Percentiles rank a stretch among this genome's conserved stretches.
Evolutionary conservation across 2,888 invertebrate genomes (phyloP).

Genomic region (Chymomyza amoena): DNA sequence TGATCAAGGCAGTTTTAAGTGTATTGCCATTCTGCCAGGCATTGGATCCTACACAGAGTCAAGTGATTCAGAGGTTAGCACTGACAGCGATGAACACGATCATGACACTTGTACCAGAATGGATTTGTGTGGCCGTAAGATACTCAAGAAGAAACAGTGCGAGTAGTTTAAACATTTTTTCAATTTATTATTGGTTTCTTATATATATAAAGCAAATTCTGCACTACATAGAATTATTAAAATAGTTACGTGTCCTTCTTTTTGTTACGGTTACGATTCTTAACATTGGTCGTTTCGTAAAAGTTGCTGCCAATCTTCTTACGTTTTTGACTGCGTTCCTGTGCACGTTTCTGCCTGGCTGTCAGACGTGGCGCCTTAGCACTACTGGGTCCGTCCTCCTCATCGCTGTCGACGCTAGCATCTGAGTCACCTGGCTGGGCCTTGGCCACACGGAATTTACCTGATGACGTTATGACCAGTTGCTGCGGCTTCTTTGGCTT

Average conservation of each 20-base stretch:
- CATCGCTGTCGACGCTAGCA: conserved; percentile 47
- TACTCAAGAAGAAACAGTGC: conserved; percentile 52
- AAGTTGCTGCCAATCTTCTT: conserved; percentile 93
- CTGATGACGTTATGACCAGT: conserved; percentile 80
- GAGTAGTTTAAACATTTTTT: conserved; percentile 1
- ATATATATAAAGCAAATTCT: conserved; percentile 39
- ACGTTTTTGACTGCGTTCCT: conserved; percentile 86
- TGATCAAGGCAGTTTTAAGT: conserved; percentile 80
- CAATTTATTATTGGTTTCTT: conserved; percentile 34
- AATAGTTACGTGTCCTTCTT: conserved; percentile 78
- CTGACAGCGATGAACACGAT: conserved; percentile 79
- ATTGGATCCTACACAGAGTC: conserved; percentile 89
- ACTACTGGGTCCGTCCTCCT: conserved; percentile 53
- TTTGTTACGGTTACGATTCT: conserved; percentile 89
- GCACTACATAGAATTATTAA: conserved; percentile 18
- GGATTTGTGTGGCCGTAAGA: conserved; percentile 74
- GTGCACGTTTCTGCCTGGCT: conserved; percentile 87
- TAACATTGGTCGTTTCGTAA: conserved; percentile 93
- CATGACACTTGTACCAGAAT: conserved; percentile 40
- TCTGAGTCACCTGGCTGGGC: conserved; percentile 79
- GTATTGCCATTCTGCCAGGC: conserved; percentile 90
- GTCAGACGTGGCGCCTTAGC: conserved; percentile 82
- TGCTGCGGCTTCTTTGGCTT: conserved; percentile 78
- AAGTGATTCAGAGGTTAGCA: conserved; percentile 86
- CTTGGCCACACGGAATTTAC: conserved; percentile 80